Percentiles rank a stretch among this genome's conserved stretches.
phyloP scores from a whole-genome alignment of 2,888 invertebrate genomes.

The Plagiodera versicolora region DNA sequence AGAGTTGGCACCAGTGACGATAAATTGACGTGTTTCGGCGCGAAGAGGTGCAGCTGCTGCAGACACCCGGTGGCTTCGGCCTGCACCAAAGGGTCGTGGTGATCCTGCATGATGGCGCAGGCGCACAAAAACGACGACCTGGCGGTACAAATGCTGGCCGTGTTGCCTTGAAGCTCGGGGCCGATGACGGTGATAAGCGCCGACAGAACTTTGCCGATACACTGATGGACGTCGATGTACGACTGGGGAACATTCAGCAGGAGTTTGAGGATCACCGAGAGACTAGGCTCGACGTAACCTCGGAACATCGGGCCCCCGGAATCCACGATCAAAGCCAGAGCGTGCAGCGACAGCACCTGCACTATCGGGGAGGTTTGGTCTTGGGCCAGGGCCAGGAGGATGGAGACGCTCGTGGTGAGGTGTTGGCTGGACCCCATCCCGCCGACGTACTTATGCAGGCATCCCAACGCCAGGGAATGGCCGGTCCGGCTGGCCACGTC shows the following conservation, averaged over 20 bases:
- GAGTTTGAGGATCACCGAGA: constrained; percentile 87
- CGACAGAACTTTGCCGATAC: constrained; percentile 89
- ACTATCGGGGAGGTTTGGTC: constrained; percentile 91
- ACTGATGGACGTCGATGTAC: constrained; percentile 88
- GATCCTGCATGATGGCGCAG: constrained; percentile 88
- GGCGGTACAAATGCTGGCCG: constrained; percentile 72
- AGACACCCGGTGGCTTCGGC: constrained; percentile 95
- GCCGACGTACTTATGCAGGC: constrained; percentile 92
- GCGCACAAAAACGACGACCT: constrained; percentile 88
- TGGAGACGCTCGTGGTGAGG: constrained; percentile 91
- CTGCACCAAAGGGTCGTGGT: constrained; percentile 88
- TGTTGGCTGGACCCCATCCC: constrained; percentile 96
- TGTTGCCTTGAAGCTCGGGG: constrained; percentile 91
- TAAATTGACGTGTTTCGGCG: constrained; percentile 91
- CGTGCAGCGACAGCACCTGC: constrained; percentile 98
- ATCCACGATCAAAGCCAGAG: constrained; percentile 92
- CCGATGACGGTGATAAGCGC: constrained; percentile 98
- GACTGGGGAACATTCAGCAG: constrained; percentile 88
- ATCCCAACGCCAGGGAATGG: constrained; percentile 92
- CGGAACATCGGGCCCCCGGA: constrained; percentile 99
- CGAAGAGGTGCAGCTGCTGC: constrained; percentile 97
- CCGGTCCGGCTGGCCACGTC: constrained; percentile 86
- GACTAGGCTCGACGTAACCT: constrained; percentile 92
- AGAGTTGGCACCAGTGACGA: constrained; percentile 89
- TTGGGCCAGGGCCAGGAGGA: constrained; percentile 90